phyloP scores from a whole-genome alignment of 2,113 vertebrate species.

The Ammospiza caudacuta region DNA sequence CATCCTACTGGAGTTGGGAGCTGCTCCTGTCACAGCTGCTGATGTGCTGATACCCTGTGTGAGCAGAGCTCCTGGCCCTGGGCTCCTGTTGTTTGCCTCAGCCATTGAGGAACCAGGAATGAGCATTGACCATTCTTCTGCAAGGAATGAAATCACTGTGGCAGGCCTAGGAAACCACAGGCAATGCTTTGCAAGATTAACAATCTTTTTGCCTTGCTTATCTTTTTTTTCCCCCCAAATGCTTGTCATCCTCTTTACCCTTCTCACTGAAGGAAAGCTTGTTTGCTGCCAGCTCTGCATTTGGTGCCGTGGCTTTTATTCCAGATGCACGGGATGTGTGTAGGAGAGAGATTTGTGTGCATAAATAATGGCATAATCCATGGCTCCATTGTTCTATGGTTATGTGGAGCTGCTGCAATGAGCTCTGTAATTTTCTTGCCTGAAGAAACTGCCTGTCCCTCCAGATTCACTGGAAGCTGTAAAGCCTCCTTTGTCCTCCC shows the following conservation, averaged over 20 bases:
- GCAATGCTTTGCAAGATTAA: neutral
- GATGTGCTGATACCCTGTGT: neutral
- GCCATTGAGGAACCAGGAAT: neutral
- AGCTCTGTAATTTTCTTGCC: constrained; percentile 64
- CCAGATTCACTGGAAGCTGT: neutral
- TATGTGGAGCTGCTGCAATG: constrained; percentile 55
- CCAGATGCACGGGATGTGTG: constrained; percentile 30
- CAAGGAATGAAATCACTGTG: neutral
- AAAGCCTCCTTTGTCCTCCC: constrained; percentile 29
- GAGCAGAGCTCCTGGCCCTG: neutral
- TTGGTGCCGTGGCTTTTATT: constrained; percentile 5
- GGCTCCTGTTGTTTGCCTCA: neutral
- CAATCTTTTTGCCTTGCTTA: constrained; percentile 24
- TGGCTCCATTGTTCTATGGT: constrained; percentile 6
- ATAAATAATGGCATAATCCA: constrained; percentile 15
- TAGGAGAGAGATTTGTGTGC: constrained; percentile 31
- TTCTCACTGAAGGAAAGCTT: neutral
- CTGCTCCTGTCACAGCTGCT: neutral
- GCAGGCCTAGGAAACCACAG: neutral
- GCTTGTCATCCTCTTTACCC: neutral
- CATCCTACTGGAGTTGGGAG: neutral
- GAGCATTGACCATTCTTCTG: neutral
- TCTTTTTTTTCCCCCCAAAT: neutral
- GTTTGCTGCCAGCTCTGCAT: neutral
- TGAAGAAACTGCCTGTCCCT: constrained; percentile 58